phyloP scores from a whole-genome alignment of 1,140 invertebrate genomes.

The Drosophila kohkoa region DNA sequence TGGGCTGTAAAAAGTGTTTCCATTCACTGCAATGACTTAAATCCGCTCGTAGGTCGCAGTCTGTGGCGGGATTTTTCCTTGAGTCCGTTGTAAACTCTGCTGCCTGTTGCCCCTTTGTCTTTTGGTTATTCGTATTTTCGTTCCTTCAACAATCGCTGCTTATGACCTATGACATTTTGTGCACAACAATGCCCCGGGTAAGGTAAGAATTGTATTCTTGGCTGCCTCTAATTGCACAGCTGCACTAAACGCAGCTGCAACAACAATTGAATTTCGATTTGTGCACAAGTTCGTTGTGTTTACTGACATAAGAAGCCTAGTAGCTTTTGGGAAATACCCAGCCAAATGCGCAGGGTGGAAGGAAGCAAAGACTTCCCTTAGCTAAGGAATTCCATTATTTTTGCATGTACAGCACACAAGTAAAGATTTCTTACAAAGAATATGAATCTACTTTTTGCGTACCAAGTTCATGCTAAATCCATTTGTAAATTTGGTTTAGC shows the following conservation, averaged over 20 bases:
- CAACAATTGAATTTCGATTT: slow-evolving; percentile 56
- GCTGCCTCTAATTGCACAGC: slow-evolving; percentile 47
- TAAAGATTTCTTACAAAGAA: slow-evolving; percentile 1
- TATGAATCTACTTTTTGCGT: neutral
- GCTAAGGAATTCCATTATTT: neutral
- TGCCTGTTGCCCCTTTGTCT: slow-evolving; percentile 53
- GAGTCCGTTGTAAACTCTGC: slow-evolving; percentile 39
- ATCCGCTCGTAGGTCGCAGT: neutral
- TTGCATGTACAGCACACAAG: neutral
- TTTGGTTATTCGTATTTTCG: slow-evolving; percentile 43
- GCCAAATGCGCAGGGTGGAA: slow-evolving; percentile 1
- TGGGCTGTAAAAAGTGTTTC: slow-evolving; percentile 14
- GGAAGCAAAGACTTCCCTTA: neutral
- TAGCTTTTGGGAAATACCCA: slow-evolving; percentile 50
- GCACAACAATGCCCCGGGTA: slow-evolving; percentile 56
- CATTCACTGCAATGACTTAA: slow-evolving; percentile 22
- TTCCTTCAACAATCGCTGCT: slow-evolving; percentile 51
- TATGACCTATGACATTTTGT: slow-evolving; percentile 79
- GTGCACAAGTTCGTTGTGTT: slow-evolving; percentile 1
- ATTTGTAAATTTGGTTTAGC: neutral
- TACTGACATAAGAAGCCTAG: slow-evolving; percentile 38
- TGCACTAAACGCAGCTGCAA: slow-evolving; percentile 64
- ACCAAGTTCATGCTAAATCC: neutral
- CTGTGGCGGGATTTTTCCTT: slow-evolving; percentile 37
- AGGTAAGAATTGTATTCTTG: slow-evolving; percentile 36